phyloP scores from a whole-genome alignment of 2,888 invertebrate species.

The Monopis laevigella region DNA sequence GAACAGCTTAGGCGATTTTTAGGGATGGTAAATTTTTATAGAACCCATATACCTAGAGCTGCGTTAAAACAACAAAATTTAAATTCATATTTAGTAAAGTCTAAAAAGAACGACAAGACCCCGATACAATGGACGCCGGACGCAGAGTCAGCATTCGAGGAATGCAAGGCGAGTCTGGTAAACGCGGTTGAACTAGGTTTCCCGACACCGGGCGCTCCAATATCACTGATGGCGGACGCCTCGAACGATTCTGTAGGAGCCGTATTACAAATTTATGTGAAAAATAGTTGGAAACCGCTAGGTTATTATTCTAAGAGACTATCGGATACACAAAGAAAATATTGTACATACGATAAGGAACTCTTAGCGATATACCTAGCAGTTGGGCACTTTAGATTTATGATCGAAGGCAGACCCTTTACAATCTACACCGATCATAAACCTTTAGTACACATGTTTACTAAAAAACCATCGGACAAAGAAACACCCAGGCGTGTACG shows the following conservation, averaged over 20 bases:
- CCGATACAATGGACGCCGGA: slow-evolving; percentile 20
- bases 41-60: slow-evolving; percentile 26
- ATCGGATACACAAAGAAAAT: slow-evolving; percentile 25
- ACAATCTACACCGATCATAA: slow-evolving; percentile 21
- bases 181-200: slow-evolving; percentile 24
- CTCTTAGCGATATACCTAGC: slow-evolving; percentile 20
- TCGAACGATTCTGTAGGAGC: slow-evolving; percentile 30
- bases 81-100: slow-evolving; percentile 19
- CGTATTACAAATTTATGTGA: slow-evolving; percentile 27
- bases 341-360: slow-evolving; percentile 23
- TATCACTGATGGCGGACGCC: slow-evolving; percentile 28
- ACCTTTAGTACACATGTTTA: too few species aligned
- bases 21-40: slow-evolving; percentile 33
- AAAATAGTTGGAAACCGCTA: slow-evolving; percentile 25
- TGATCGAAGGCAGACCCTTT: slow-evolving; percentile 19
- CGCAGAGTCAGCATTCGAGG: slow-evolving; percentile 19
- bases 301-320: slow-evolving; percentile 30
- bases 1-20: slow-evolving; percentile 21
- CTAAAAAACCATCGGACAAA: too few species aligned
- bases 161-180: slow-evolving; percentile 21
- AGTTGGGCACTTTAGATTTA: slow-evolving; percentile 18
- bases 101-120: slow-evolving; percentile 20
- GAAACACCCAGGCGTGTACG: too few species aligned
- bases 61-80: slow-evolving; percentile 25
- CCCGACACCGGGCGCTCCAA: slow-evolving; percentile 20